A percentile compares a stretch with the other conserved stretches of the same genome.
phyloP scores from a whole-genome alignment of 2,888 invertebrate genomes.

The Onthophagus sagittarius region DNA sequence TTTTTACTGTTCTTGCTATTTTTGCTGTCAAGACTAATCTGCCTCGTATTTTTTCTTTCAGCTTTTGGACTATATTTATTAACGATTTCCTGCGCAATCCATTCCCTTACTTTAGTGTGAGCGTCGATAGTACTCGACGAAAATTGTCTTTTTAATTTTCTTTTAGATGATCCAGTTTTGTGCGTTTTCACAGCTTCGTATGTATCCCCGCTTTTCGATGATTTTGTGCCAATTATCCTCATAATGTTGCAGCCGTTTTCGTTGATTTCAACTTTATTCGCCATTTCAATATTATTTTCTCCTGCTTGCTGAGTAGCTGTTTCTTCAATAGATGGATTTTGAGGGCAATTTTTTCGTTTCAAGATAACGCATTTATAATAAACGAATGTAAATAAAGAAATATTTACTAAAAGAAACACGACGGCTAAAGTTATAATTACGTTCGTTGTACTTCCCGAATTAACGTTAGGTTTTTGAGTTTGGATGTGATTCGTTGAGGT shows the following conservation, averaged over 20 bases:
- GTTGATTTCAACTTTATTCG: conserved; percentile 45
- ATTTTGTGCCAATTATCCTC: conserved; percentile 51
- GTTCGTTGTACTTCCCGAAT: conserved; percentile 53
- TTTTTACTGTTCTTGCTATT: conserved; percentile 35
- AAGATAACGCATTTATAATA: conserved; percentile 64
- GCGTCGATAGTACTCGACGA: conserved; percentile 81
- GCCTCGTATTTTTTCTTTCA: conserved; percentile 51
- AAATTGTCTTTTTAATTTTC: conserved; percentile 66
- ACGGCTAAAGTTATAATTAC: conserved; percentile 63
- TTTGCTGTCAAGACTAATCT: conserved; percentile 38
- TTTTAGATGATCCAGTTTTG: conserved; percentile 56
- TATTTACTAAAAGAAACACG: conserved; percentile 68
- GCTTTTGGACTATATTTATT: conserved; percentile 68
- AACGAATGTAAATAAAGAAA: conserved; percentile 64
- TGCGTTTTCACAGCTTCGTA: conserved; percentile 53
- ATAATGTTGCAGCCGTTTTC: conserved; percentile 57
- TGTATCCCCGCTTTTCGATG: conserved; percentile 51
- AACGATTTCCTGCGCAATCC: conserved; percentile 79
- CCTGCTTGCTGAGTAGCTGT: conserved; percentile 33
- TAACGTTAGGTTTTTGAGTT: conserved; percentile 8
- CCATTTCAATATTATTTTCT: conserved; percentile 36
- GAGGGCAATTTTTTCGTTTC: conserved; percentile 51
- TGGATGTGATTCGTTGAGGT: background rate
- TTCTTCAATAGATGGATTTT: conserved; percentile 43
- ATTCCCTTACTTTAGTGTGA: conserved; percentile 80